Evolutionary conservation across 2,113 vertebrate genomes (phyloP).

Genomic region (Agelaius tricolor): DNA sequence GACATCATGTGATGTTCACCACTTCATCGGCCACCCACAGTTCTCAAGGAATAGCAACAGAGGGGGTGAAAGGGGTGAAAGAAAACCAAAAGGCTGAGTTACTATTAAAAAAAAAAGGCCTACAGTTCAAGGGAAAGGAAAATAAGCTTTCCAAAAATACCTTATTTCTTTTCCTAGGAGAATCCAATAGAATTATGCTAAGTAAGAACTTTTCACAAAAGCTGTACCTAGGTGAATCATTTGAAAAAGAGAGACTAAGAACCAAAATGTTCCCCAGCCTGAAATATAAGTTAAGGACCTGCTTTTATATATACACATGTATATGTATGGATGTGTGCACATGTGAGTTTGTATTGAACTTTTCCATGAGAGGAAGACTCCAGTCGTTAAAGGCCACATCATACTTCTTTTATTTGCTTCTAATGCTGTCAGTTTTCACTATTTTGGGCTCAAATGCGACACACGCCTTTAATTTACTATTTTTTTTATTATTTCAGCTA

Average conservation of each 20-base stretch:
- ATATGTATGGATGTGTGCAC: no score
- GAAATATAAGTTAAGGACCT: background rate
- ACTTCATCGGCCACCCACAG: constrained; percentile 65
- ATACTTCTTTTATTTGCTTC: background rate
- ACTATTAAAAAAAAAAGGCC: background rate
- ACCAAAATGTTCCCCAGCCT: background rate
- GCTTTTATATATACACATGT: background rate
- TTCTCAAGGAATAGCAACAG: constrained; percentile 59
- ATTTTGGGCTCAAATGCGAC: background rate
- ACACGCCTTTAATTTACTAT: background rate
- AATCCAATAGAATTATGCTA: constrained; percentile 16
- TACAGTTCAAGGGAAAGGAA: background rate
- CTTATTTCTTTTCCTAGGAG: constrained; percentile 9
- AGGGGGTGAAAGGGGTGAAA: constrained; percentile 32
- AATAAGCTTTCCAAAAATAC: constrained; percentile 41
- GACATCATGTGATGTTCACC: constrained; percentile 62
- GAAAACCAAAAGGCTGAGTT: constrained; percentile 46
- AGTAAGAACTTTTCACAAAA: constrained; percentile 59
- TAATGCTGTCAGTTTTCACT: background rate
- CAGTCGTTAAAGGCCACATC: background rate
- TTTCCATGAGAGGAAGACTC: background rate
- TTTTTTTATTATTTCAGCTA: background rate
- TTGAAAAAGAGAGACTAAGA: constrained; percentile 45
- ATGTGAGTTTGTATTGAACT: background rate
- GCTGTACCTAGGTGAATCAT: constrained; percentile 41